These are phyloP conservation scores for Lasiurus cinereus DNA, from an alignment of 2,113 vertebrate genomes.

Conservation along the genomic window DNA sequence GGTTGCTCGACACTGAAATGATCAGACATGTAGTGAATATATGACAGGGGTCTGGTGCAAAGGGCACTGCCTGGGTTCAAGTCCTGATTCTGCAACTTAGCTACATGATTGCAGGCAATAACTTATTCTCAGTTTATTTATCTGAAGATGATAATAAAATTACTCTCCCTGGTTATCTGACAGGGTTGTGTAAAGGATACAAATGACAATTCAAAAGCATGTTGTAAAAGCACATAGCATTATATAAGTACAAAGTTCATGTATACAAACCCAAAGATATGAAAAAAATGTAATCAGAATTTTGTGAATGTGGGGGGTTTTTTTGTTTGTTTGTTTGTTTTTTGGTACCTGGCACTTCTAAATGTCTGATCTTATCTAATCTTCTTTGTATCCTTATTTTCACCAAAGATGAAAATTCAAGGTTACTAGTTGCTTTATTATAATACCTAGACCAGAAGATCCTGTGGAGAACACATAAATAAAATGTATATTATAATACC, in stretches of 20 bases:
- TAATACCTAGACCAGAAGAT: background rate
- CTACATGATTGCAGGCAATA: background rate
- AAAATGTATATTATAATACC: background rate
- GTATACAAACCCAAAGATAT: background rate
- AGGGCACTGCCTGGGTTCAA: background rate
- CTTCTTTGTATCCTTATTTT: conserved; percentile 5
- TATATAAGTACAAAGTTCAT: conserved; percentile 31
- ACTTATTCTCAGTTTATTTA: conserved; percentile 17
- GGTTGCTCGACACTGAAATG: background rate
- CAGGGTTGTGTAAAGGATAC: background rate
- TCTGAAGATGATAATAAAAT: background rate
- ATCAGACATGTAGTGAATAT: background rate
- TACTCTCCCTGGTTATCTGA: conserved; percentile 14
- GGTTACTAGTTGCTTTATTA: background rate
- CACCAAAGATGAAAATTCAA: conserved; percentile 29
- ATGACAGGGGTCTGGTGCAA: background rate
- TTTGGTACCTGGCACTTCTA: background rate
- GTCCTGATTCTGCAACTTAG: background rate
- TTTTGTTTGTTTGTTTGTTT: background rate
- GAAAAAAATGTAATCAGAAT: background rate
- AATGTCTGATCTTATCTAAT: conserved; percentile 31
- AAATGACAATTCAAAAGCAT: conserved; percentile 38
- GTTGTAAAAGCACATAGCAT: conserved; percentile 15
- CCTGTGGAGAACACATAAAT: background rate
- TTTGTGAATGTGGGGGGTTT: background rate